phyloP scores from a whole-genome alignment of 2,797 vertebrate species.

The Tangara arthus region DNA sequence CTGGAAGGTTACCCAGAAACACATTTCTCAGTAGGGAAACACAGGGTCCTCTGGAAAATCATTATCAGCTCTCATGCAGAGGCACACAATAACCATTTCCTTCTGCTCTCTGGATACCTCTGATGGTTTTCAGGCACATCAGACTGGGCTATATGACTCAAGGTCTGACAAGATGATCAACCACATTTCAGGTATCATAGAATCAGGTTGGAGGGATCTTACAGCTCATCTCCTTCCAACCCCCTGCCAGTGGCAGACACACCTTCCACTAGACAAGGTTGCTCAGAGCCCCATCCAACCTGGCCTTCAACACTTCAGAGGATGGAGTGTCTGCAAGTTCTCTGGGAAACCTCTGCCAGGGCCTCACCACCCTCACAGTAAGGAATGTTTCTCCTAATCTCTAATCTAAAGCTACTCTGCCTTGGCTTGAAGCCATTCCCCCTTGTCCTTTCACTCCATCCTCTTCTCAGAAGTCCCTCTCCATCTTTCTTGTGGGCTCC shows the following conservation, averaged over 20 bases:
- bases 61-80: neutral
- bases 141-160: neutral
- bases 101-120: neutral
- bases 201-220: accelerated
- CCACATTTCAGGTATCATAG: neutral
- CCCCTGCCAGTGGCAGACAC: neutral
- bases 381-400: neutral
- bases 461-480: neutral
- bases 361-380: neutral
- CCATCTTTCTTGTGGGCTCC: accelerated
- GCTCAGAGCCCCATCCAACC: neutral
- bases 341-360: neutral
- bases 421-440: neutral
- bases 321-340: accelerated
- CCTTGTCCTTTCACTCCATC: neutral
- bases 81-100: accelerated
- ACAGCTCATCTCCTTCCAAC: neutral
- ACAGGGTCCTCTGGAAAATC: neutral
- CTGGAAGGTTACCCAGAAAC: neutral
- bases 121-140: neutral
- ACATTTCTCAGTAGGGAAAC: neutral
- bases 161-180: neutral
- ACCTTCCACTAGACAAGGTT: neutral
- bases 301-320: neutral
- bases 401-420: neutral